These are phyloP conservation scores for Trissolcus brochymenae DNA, from an alignment of 2,888 invertebrate species.

Conservation along the genomic window DNA sequence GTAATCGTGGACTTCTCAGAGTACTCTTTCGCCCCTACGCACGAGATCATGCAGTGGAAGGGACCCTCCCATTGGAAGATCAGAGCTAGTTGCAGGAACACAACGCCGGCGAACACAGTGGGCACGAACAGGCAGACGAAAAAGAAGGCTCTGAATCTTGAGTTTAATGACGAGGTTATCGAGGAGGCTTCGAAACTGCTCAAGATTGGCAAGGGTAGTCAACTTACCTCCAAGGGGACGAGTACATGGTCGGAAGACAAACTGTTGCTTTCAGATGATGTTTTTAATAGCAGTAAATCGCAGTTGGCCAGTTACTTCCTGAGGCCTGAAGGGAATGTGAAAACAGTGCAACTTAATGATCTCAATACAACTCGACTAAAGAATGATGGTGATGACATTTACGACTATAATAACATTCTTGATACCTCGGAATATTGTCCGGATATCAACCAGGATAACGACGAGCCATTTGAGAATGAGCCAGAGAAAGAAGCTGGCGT, in stretches of 20 bases:
- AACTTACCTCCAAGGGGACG: conserved; percentile 52
- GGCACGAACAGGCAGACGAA: conserved; percentile 38
- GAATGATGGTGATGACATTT: conserved; percentile 72
- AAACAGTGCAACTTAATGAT: conserved; percentile 3
- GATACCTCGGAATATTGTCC: conserved; percentile 79
- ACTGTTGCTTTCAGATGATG: conserved; percentile 61
- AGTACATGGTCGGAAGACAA: conserved; percentile 65
- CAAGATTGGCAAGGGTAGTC: conserved; percentile 28
- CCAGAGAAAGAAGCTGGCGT: conserved; percentile 62
- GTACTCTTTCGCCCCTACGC: conserved; percentile 65
- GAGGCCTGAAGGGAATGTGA: conserved; percentile 31
- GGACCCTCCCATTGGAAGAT: conserved; percentile 91
- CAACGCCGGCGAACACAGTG: neutral
- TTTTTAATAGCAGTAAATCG: conserved; percentile 56
- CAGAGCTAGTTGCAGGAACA: conserved; percentile 66
- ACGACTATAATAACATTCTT: conserved; percentile 79
- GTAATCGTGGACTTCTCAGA: conserved; percentile 57
- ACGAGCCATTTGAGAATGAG: conserved; percentile 45
- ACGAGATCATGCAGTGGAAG: conserved; percentile 80
- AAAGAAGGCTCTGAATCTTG: conserved; percentile 59
- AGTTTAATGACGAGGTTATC: conserved; percentile 38
- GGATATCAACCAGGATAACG: conserved; percentile 64
- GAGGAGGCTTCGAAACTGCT: conserved; percentile 10
- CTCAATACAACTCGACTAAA: conserved; percentile 51
- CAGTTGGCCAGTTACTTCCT: conserved; percentile 56